A percentile compares a stretch with the other conserved stretches of the same genome.
Conservation (phyloP, 2,888 invertebrate genomes). For the Andricus quercusramuli region DNA sequence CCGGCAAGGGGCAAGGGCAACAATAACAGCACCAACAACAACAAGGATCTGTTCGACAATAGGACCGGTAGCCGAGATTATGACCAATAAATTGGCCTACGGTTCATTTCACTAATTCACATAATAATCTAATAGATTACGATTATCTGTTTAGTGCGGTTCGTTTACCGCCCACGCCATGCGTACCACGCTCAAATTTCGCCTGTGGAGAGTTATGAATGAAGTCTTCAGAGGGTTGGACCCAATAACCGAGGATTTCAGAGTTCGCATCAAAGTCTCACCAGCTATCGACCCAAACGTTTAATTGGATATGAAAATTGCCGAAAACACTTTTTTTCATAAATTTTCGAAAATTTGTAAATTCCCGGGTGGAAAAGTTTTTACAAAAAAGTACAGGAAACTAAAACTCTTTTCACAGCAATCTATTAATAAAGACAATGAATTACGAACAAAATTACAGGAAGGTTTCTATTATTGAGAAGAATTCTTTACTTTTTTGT, state of each 20-base stretch:
- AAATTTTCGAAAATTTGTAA: too few relatives aligned
- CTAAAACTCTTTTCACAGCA: too few relatives aligned
- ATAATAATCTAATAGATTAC: constrained; percentile 78
- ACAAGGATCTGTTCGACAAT: constrained; percentile 64
- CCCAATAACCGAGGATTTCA: constrained; percentile 21
- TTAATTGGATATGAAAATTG: not conserved
- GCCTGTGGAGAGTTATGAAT: constrained; percentile 58
- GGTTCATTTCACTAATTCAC: constrained; percentile 78
- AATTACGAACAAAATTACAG: too few relatives aligned
- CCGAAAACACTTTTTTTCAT: not conserved
- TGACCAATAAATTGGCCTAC: constrained; percentile 77
- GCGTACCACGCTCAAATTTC: constrained; percentile 45
- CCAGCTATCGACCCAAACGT: constrained; percentile 21
- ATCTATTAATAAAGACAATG: too few relatives aligned
- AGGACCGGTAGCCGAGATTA: constrained; percentile 71
- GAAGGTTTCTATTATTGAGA: too few relatives aligned
- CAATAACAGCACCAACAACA: constrained; percentile 62
- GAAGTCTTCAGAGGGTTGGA: constrained; percentile 49
- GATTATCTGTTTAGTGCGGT: constrained; percentile 77
- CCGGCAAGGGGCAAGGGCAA: constrained; percentile 61
- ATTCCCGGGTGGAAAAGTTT: too few relatives aligned
- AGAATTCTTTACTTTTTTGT: too few relatives aligned
- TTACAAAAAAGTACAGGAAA: too few relatives aligned
- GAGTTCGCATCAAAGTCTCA: not conserved
- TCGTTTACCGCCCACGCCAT: constrained; percentile 68